Conservation (phyloP, 2,888 invertebrate genomes). For the Ischnura elegans region DNA sequence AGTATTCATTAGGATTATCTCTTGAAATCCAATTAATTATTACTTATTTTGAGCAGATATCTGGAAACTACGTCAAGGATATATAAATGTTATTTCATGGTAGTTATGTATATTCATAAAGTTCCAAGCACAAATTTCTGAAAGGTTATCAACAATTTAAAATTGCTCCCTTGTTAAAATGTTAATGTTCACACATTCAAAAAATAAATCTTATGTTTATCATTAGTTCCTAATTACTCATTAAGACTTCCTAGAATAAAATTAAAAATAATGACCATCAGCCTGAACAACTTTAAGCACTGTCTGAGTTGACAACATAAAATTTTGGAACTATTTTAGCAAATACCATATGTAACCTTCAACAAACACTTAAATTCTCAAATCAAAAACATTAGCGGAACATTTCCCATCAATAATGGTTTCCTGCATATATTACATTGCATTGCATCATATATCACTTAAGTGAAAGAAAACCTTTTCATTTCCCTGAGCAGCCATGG, state of each 20-base stretch:
- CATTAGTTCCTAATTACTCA: background rate
- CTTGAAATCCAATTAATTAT: background rate
- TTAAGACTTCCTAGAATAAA: background rate
- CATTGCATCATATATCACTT: background rate
- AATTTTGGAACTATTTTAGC: background rate
- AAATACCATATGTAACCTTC: background rate
- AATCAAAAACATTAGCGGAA: background rate
- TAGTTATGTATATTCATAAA: background rate
- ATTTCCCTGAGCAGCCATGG: conserved; percentile 42
- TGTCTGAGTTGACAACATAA: background rate
- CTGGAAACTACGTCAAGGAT: background rate
- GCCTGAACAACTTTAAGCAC: background rate
- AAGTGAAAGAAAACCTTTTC: conserved; percentile 6
- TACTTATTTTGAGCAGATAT: background rate
- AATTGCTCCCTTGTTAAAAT: conserved; percentile 51
- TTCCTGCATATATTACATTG: background rate
- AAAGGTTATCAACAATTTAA: conserved; percentile 27
- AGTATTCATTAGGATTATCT: background rate
- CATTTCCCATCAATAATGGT: background rate
- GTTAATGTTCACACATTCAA: background rate
- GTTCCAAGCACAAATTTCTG: background rate
- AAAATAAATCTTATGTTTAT: background rate
- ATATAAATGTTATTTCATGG: background rate
- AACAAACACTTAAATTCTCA: background rate
- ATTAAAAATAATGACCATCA: conserved; percentile 11